Base-by-base conservation (phyloP, 2,113 vertebrate species). In the Melanocharis versteri region DNA sequence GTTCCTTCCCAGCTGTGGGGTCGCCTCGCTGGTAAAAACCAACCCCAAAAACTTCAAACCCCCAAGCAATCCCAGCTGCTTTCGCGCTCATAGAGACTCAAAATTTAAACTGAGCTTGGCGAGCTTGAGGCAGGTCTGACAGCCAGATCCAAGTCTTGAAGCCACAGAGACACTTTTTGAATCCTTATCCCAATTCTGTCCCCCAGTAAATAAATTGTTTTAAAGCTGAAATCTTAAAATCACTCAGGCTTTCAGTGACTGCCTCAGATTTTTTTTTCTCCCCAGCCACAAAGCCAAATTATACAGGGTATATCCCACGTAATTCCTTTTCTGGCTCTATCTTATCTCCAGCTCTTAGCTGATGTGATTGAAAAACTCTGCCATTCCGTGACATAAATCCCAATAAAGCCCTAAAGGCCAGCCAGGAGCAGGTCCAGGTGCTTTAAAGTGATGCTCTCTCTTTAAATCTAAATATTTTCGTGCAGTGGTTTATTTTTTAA, bases 331-430 rank as follows among this genome's bases (percentile, higher is more conserved):
- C 79, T 92, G 82, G 48, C 85, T 66, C 77, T 92, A 8, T 80
- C 88, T 97, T 94, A 92, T 95, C 88, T 92, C 50, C 81, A 51
- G 58, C 82, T 94, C 78, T 96, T 85, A 65, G 79, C 88, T 86
- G 88, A 93, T 88, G 83, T 88, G 92, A 92, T 96, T 94, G 96
- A 93, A 95, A 93, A 96, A 80, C 92, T 87, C 77, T 83, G 71
- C 54, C 19, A 13, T 66, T 95, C 83, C 30, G 27, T 80, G 86
- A 86, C 83, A 83, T n/a, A 93, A 97, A 96, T 96, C 76, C 71
- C 48, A 77, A 88, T 26, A 66, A 79, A 1, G 48, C 13, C 23
- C 56, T 33, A 22, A 71, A 60, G 70, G 60, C 65, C 20, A 0
- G 71, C 50, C 65, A 68, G 70, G 61, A 87, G 66, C 62, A 69